Percentiles rank a stretch among this genome's conserved stretches.
Conservation (phyloP, 2,797 vertebrate genomes). For the Channallabes apus region DNA sequence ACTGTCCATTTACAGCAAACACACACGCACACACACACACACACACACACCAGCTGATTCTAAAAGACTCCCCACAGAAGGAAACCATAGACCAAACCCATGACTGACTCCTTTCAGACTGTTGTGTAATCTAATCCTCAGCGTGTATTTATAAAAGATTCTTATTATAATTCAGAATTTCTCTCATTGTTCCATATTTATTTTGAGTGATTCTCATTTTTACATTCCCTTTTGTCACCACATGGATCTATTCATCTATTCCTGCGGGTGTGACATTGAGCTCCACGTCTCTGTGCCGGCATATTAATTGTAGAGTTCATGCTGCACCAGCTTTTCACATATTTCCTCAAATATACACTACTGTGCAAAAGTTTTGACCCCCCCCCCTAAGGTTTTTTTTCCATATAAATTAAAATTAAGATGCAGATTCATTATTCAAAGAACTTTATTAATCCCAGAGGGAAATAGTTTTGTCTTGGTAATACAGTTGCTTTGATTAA, state of each 20-base stretch:
- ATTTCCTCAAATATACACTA: not conserved
- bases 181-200: not conserved
- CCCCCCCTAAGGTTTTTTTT: too few relatives aligned
- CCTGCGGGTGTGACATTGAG: not conserved
- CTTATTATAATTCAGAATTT: not conserved
- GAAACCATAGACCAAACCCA: not conserved
- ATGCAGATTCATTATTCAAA: too few relatives aligned
- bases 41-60: slow-evolving; percentile 8
- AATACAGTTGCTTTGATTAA: too few relatives aligned
- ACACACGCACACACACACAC: slow-evolving; percentile 8
- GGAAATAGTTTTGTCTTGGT: too few relatives aligned
- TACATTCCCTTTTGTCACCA: not conserved
- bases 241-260: not conserved
- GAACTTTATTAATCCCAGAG: too few relatives aligned
- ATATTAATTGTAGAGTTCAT: not conserved
- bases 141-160: not conserved
- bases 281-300: not conserved
- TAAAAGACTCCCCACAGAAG: not conserved
- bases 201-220: not conserved
- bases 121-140: not conserved
- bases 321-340: not conserved
- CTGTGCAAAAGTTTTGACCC: too few relatives aligned
- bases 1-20: slow-evolving; percentile 53
- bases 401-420: too few relatives aligned
- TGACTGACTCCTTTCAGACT: slow-evolving; percentile 5